Conservation (phyloP, 2,888 invertebrate species). For the Drosophila cognata region DNA sequence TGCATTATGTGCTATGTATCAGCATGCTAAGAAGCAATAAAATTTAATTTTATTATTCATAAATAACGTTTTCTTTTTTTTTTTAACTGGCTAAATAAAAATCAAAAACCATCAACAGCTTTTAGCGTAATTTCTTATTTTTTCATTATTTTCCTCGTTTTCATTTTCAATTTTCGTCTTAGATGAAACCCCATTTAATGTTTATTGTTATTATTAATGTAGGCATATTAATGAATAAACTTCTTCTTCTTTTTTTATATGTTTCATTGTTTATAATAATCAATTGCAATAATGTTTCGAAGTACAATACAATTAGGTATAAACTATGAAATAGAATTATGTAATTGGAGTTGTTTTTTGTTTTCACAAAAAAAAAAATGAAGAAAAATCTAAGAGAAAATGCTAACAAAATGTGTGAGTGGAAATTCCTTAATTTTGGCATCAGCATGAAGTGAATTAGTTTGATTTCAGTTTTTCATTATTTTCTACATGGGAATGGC, state of each 20-base stretch:
- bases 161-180: conserved; percentile 57
- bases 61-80: conserved; percentile 37
- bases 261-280: conserved; percentile 35
- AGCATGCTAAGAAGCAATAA: conserved; percentile 75
- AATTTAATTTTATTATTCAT: conserved; percentile 61
- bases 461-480: conserved; percentile 23
- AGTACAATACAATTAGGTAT: conserved; percentile 71
- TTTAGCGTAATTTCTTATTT: conserved; percentile 42
- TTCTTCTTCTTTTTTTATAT: conserved; percentile 41
- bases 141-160: conserved; percentile 24
- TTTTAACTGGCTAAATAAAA: conserved; percentile 69
- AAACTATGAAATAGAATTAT: conserved; percentile 60
- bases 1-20: conserved; percentile 32
- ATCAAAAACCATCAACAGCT: conserved; percentile 55
- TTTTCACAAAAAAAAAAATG: conserved; percentile 16
- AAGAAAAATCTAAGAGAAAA: conserved; percentile 57
- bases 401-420: conserved; percentile 65
- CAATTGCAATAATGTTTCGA: conserved; percentile 59
- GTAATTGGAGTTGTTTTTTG: conserved; percentile 42
- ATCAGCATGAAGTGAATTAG: conserved; percentile 67
- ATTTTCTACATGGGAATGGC: conserved; percentile 45
- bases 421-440: conserved; percentile 35
- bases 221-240: conserved; percentile 69
- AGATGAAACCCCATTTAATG: conserved; percentile 73
- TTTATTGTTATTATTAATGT: conserved; percentile 74